Base-by-base conservation (phyloP, 2,113 vertebrate genomes). In the Channa argus region DNA sequence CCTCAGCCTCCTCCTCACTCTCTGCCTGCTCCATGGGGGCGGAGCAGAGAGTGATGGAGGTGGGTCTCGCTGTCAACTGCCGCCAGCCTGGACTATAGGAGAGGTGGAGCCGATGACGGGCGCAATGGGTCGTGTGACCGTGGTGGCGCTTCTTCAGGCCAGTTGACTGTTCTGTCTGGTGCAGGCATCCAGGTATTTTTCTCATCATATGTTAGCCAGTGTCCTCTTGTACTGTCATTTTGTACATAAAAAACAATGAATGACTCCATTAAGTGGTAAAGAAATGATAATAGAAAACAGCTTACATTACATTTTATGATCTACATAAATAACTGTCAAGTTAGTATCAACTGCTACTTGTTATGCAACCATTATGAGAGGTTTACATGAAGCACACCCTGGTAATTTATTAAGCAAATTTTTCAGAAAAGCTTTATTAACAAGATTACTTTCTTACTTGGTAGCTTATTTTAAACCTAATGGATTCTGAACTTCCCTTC, bases 61-160 rank as follows among this genome's bases (percentile, higher is more conserved):
- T 6, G 94, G 92, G 50, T 47, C 88, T 34, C 85, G 52, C 37
- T 99, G 98, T 90, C 91, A 93, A 77, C 86, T 60, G 3, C 82
- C 98, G 3, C 93, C 96, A 0, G 39, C 75, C 50, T 99, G 98
- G 98, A 93, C 0, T 1, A 94, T 98, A 7, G 91, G 94, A 52
- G 93, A 94, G 12, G 80, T 88, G 73, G 88, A 94, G 46, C 97
- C 97, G 0, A 98, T 99, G 97, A 92, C 92, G 77, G 91, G 78
- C 34, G 85, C 95, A 0, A 80, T 79, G 56, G 96, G 97, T 0
- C 84, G 4, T 0, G 96, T 99, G 86, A 96, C 94, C 0, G 96
- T 99, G 69, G 96, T 99, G 53, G 96, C 96, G 5, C 96, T 97
- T 12, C 92, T 99, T 2, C 94, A 97, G 78, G 97, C 97, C 49